A percentile compares a stretch with the other conserved stretches of the same genome.
These are phyloP conservation scores for Apocrypta bakeri DNA, from an alignment of 1,140 invertebrate species.

Conservation along the genomic window DNA sequence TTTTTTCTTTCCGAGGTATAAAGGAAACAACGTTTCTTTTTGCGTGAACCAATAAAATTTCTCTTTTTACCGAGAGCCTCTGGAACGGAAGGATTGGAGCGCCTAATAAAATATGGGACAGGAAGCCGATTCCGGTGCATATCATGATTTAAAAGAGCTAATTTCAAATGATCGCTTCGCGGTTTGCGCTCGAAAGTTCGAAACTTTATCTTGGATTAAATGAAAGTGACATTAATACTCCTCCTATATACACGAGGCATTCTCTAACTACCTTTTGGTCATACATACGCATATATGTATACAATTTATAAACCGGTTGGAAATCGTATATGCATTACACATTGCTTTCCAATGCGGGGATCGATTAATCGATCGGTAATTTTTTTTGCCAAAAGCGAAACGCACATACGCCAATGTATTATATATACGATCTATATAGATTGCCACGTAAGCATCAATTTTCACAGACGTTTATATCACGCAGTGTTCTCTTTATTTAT, in stretches of 20 bases:
- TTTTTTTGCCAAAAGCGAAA: no score
- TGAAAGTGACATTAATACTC: slow-evolving; percentile 23
- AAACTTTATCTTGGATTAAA: slow-evolving; percentile 12
- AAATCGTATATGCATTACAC: not conserved
- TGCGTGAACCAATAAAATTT: not conserved
- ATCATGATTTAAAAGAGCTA: not conserved
- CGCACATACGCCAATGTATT: no score
- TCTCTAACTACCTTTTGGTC: no score
- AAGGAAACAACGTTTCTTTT: not conserved
- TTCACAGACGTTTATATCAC: no score
- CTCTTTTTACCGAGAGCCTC: not conserved
- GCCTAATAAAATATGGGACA: not conserved
- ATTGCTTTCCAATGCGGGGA: not conserved
- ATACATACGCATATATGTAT: no score
- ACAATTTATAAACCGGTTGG: not conserved
- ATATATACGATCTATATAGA: no score
- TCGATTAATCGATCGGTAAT: not conserved
- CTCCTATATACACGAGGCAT: no score
- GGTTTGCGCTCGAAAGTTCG: slow-evolving; percentile 25
- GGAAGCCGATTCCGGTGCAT: not conserved
- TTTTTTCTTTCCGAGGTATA: not conserved
- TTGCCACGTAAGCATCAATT: no score
- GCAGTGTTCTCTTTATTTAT: no score
- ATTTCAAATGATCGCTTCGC: not conserved
- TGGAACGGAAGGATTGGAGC: not conserved